These are phyloP conservation scores for Syrrhaptes paradoxus DNA, from an alignment of 2,113 vertebrate species.

Conservation along the genomic window DNA sequence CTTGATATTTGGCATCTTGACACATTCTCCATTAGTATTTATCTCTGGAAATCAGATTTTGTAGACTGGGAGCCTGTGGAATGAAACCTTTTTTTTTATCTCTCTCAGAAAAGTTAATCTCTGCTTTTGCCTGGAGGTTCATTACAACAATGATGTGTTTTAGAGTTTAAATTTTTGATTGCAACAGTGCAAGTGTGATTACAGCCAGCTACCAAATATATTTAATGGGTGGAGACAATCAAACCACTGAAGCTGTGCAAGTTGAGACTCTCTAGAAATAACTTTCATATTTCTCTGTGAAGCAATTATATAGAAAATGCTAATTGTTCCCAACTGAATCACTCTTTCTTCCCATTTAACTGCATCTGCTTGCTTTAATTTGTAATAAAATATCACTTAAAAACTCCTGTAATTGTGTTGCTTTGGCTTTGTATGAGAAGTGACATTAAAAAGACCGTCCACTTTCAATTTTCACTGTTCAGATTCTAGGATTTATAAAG, in stretches of 20 bases:
- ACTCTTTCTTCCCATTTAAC: not conserved
- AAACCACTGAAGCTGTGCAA: conserved; percentile 52
- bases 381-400: not conserved
- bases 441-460: not conserved
- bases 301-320: conserved; percentile 35
- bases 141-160: conserved; percentile 47
- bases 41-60: conserved; percentile 47
- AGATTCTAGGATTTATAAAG: not conserved
- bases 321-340: conserved; percentile 47
- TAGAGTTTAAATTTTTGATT: conserved; percentile 49
- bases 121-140: conserved; percentile 55
- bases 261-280: conserved; percentile 55
- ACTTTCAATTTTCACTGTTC: not conserved
- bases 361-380: not conserved
- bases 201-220: conserved; percentile 39
- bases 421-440: not conserved
- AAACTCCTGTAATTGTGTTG: not conserved
- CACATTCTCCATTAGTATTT: conserved; percentile 31
- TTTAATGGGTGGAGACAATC: conserved; percentile 49
- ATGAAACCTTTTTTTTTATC: conserved; percentile 51
- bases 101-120: conserved; percentile 54
- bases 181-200: conserved; percentile 34
- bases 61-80: not conserved
- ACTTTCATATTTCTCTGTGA: conserved; percentile 35
- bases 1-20: conserved; percentile 19